A percentile compares a stretch with the other conserved stretches of the same genome.
Evolutionary conservation across 2,797 vertebrate species (phyloP).

Genomic region (Erithacus rubecula): DNA sequence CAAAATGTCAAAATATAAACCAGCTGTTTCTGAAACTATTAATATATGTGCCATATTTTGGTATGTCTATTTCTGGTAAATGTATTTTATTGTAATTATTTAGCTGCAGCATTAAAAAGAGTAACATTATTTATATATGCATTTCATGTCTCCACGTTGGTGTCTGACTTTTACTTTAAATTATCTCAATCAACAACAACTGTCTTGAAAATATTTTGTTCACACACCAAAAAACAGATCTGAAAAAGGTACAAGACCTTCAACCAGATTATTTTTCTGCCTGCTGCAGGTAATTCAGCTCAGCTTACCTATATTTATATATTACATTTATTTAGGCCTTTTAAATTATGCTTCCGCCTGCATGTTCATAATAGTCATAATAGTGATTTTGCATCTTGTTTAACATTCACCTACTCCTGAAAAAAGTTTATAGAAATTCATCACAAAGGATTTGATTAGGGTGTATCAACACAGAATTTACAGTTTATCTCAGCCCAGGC

Average conservation of each 20-base stretch:
- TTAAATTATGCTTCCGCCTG: not conserved
- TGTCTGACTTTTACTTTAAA: not conserved
- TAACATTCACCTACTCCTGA: not conserved
- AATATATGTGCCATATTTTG: not conserved
- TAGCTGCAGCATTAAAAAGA: not conserved
- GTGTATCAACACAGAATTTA: not conserved
- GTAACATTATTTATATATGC: not conserved
- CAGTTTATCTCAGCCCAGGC: not conserved
- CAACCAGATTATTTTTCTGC: not conserved
- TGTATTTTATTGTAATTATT: constrained; percentile 9
- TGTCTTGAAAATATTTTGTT: not conserved
- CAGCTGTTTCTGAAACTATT: not conserved
- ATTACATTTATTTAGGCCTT: not conserved
- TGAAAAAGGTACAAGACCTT: not conserved
- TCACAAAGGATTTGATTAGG: not conserved
- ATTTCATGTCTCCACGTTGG: not conserved
- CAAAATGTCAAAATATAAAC: not conserved
- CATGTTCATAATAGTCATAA: not conserved
- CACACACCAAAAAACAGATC: not conserved
- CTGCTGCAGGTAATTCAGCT: not conserved
- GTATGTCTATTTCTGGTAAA: not conserved
- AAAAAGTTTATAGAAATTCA: not conserved
- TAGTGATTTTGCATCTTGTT: not conserved
- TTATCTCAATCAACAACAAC: constrained; percentile 19
- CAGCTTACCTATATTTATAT: not conserved